phyloP scores from a whole-genome alignment of 2,888 invertebrate species.

The Dorcus hopei region DNA sequence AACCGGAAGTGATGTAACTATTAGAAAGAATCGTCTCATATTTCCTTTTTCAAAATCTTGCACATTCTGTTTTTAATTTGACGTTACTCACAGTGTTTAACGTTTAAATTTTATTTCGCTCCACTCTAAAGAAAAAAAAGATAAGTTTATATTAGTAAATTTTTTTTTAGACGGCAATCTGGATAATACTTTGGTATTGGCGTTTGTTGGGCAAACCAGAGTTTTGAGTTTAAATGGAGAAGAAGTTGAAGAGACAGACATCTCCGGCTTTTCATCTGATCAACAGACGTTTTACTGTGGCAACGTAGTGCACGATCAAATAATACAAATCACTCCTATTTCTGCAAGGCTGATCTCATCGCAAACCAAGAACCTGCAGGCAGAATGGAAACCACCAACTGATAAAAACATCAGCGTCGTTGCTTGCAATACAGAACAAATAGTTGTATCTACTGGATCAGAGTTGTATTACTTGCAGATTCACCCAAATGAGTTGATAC shows the following conservation, averaged over 20 bases:
- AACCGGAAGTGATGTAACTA: no score
- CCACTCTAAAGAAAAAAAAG: no score
- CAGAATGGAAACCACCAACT: conserved; percentile 69
- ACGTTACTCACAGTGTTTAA: no score
- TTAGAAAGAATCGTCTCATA: no score
- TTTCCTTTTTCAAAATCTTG: no score
- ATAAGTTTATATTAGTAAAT: no score
- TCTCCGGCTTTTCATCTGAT: conserved; percentile 85
- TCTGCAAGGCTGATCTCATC: conserved; percentile 71
- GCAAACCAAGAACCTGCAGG: conserved; percentile 61
- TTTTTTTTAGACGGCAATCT: conserved; percentile 31
- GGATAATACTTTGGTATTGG: conserved; percentile 89
- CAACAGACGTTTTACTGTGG: conserved; percentile 93
- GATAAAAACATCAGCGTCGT: conserved; percentile 84
- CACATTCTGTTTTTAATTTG: no score
- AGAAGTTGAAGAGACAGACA: conserved; percentile 96
- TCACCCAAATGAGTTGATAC: conserved; percentile 59
- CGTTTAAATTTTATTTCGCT: no score
- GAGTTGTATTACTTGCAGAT: conserved; percentile 82
- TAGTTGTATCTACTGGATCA: conserved; percentile 83
- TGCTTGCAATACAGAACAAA: conserved; percentile 72
- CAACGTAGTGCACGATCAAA: conserved; percentile 80
- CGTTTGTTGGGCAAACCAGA: conserved; percentile 96
- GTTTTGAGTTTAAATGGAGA: conserved; percentile 88
- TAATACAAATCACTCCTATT: conserved; percentile 65